A percentile compares a stretch with the other conserved stretches of the same genome.
Evolutionary conservation across 2,797 vertebrate species (phyloP).

Genomic region (Oophaga sylvatica): DNA sequence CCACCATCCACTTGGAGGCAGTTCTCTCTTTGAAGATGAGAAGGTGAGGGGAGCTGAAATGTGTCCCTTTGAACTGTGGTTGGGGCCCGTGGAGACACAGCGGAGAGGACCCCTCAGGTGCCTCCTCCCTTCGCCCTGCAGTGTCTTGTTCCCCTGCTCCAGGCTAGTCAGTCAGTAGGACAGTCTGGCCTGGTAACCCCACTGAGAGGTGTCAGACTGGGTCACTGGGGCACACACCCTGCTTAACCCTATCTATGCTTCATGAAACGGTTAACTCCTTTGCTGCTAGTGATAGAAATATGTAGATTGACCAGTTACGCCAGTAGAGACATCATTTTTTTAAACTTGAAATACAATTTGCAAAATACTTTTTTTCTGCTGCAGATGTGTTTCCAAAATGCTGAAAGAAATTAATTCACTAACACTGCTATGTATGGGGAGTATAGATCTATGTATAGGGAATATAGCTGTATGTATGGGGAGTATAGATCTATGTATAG

Average conservation of each 20-base stretch:
- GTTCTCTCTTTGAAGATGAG: slow-evolving; percentile 76
- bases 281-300: slow-evolving; percentile 2
- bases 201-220: slow-evolving; percentile 89
- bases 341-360: not conserved
- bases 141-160: slow-evolving; percentile 73
- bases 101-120: slow-evolving; percentile 62
- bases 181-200: slow-evolving; percentile 82
- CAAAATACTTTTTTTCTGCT: not conserved
- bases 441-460: no score
- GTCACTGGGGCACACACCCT: slow-evolving; percentile 53
- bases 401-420: not conserved
- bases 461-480: no score
- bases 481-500: no score
- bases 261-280: not conserved
- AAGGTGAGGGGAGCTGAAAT: slow-evolving; percentile 70
- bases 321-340: not conserved
- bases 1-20: slow-evolving; percentile 62
- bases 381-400: not conserved
- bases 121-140: slow-evolving; percentile 62
- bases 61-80: slow-evolving; percentile 79
- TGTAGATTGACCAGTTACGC: slow-evolving; percentile 36
- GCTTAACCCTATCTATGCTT: slow-evolving; percentile 1
- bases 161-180: slow-evolving; percentile 81
- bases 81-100: slow-evolving; percentile 71
- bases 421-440: not conserved